These are phyloP conservation scores for Melanargia galathea DNA, from an alignment of 2,888 invertebrate genomes.

Conservation along the genomic window DNA sequence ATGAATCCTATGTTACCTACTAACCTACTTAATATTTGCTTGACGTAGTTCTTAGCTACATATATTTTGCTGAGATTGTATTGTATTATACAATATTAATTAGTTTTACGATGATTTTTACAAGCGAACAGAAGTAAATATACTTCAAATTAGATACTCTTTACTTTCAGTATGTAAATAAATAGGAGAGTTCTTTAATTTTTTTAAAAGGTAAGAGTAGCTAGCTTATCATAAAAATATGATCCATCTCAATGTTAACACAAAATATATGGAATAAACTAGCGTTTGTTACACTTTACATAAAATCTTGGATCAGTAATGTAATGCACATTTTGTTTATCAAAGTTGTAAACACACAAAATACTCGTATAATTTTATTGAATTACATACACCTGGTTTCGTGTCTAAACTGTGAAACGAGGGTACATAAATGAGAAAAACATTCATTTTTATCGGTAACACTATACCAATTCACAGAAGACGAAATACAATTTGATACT, in stretches of 20 bases:
- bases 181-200: too few relatives aligned
- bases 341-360: too few relatives aligned
- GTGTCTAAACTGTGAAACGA: neutral
- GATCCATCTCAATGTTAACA: neutral
- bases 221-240: neutral
- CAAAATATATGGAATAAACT: neutral
- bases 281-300: too few relatives aligned
- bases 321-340: too few relatives aligned
- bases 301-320: too few relatives aligned
- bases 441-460: neutral
- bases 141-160: too few relatives aligned
- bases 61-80: neutral
- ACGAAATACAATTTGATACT: neutral
- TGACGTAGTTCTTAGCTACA: neutral
- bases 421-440: neutral
- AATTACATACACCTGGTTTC: too few relatives aligned
- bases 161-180: too few relatives aligned
- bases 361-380: too few relatives aligned
- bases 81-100: neutral
- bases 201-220: too few relatives aligned
- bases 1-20: neutral
- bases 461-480: constrained; percentile 4
- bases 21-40: neutral
- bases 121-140: too few relatives aligned
- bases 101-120: too few relatives aligned